Conservation (phyloP, 2,888 invertebrate genomes). For the Archaeoteleia sp. region DNA sequence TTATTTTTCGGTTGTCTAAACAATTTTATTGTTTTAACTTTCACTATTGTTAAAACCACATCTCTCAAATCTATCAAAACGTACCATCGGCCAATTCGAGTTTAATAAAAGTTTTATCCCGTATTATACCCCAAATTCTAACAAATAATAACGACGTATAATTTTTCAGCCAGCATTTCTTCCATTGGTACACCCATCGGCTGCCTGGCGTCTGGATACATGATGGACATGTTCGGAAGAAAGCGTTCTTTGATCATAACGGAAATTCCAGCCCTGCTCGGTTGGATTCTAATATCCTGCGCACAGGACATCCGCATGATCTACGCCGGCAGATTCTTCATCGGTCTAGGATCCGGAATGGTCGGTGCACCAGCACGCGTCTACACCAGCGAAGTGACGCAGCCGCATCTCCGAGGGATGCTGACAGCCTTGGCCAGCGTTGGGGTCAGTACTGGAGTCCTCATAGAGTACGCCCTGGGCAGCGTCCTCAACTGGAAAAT, state of each 20-base stretch:
- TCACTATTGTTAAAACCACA: no score
- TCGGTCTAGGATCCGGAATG: slow-evolving; percentile 84
- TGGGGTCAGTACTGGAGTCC: slow-evolving; percentile 83
- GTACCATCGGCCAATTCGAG: no score
- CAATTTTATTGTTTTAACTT: no score
- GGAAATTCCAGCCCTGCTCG: slow-evolving; percentile 81
- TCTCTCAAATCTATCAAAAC: no score
- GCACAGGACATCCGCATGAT: slow-evolving; percentile 80
- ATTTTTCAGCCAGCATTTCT: slow-evolving; percentile 79
- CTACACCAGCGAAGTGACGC: slow-evolving; percentile 83
- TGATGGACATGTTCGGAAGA: slow-evolving; percentile 83
- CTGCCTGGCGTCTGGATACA: slow-evolving; percentile 82
- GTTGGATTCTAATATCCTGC: slow-evolving; percentile 80
- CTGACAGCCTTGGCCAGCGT: slow-evolving; percentile 83
- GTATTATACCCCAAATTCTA: background rate
- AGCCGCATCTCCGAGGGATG: slow-evolving; percentile 85
- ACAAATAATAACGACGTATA: background rate
- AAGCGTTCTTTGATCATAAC: slow-evolving; percentile 80
- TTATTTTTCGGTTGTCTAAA: no score
- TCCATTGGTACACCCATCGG: slow-evolving; percentile 83
- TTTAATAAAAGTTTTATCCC: no score
- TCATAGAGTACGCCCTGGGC: slow-evolving; percentile 80
- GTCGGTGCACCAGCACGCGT: slow-evolving; percentile 83
- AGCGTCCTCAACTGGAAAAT: slow-evolving; percentile 80
- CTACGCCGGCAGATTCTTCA: slow-evolving; percentile 80